Percentiles rank a stretch among this genome's conserved stretches.
phyloP scores from a whole-genome alignment of 2,797 vertebrate species.

The Helostoma temminkii region DNA sequence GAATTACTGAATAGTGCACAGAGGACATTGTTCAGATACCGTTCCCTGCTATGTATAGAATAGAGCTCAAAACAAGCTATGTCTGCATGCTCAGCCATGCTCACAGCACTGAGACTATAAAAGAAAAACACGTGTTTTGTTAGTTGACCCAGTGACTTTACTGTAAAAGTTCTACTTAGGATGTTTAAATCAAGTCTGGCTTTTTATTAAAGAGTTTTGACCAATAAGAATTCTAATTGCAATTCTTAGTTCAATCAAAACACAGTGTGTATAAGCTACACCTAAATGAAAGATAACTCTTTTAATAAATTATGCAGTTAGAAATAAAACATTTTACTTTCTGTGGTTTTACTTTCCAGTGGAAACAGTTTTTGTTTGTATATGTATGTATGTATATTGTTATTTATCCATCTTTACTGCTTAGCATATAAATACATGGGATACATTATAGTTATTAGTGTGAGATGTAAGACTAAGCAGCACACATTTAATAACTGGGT shows the following conservation, averaged over 20 bases:
- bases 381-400: no score
- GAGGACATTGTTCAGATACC: constrained; percentile 47
- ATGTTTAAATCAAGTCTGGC: neutral
- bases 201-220: neutral
- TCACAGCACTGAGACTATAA: no score
- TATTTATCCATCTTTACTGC: neutral
- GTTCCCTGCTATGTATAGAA: constrained; percentile 33
- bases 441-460: neutral
- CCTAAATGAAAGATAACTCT: neutral
- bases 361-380: no score
- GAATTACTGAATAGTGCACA: constrained; percentile 55
- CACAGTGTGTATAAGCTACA: neutral
- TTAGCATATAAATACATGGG: neutral
- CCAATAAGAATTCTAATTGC: neutral
- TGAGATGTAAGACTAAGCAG: neutral
- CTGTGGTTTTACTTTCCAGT: neutral
- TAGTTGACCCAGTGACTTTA: neutral
- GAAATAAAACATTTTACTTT: neutral
- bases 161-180: neutral
- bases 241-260: neutral
- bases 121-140: no score
- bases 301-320: neutral
- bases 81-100: constrained; percentile 31
- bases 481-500: neutral
- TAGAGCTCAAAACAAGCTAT: constrained; percentile 39